These are phyloP conservation scores for Chrysogorgia sp. DNA, from an alignment of 92 coral and sea anemone genomes.

Conservation along the genomic window DNA sequence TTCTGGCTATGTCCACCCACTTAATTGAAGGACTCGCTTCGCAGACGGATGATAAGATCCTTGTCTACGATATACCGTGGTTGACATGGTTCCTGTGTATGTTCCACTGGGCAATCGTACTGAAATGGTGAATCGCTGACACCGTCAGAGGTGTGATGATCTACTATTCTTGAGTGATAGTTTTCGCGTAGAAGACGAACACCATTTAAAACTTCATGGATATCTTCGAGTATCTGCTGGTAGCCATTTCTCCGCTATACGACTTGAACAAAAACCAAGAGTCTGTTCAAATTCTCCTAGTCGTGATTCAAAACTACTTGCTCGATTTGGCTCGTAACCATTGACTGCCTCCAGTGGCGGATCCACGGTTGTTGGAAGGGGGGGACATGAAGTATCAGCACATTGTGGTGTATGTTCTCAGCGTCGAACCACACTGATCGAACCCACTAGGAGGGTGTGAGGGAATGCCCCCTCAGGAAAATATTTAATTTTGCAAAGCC, in stretches of 20 bases:
- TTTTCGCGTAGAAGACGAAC: neutral
- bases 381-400: too few relatives aligned
- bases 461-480: too few relatives aligned
- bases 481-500: too few relatives aligned
- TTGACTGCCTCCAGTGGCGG: neutral
- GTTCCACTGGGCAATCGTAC: conserved; percentile 15
- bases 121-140: too few relatives aligned
- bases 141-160: too few relatives aligned
- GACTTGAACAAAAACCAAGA: too few relatives aligned
- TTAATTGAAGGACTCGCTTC: conserved; percentile 43
- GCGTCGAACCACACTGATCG: too few relatives aligned
- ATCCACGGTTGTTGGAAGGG: too few relatives aligned
- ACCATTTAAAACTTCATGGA: conserved; percentile 1
- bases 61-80: conserved; percentile 34
- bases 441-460: too few relatives aligned
- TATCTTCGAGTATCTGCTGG: conserved; percentile 14
- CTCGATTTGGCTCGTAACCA: conserved; percentile 36
- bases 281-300: neutral
- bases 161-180: neutral
- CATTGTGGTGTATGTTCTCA: too few relatives aligned
- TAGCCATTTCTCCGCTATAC: neutral
- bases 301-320: conserved; percentile 8
- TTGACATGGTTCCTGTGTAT: conserved; percentile 44
- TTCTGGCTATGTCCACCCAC: conserved; percentile 44
- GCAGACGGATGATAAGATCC: conserved; percentile 12